phyloP scores from a whole-genome alignment of 2,113 vertebrate genomes.

The Clarias magur region DNA sequence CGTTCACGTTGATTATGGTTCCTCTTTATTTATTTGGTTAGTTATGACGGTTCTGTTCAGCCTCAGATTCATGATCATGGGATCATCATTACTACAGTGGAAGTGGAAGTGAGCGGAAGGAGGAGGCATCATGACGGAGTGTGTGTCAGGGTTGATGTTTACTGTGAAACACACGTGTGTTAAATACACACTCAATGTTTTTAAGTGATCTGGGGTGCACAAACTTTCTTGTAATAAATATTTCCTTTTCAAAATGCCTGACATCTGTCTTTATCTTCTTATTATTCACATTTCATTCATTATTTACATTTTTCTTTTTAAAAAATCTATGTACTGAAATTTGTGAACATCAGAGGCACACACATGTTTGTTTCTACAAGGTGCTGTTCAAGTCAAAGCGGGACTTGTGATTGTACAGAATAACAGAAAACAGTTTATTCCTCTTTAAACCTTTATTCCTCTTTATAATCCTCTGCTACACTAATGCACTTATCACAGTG shows the following conservation, averaged over 20 bases:
- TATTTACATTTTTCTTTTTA: too few species aligned
- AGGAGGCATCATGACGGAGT: background rate
- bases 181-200: slow-evolving; percentile 23
- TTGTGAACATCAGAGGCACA: too few species aligned
- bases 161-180: slow-evolving; percentile 31
- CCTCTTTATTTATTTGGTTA: background rate
- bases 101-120: background rate
- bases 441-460: too few species aligned
- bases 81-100: background rate
- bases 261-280: background rate
- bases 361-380: too few species aligned
- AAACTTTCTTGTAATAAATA: slow-evolving; percentile 50
- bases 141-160: slow-evolving; percentile 23
- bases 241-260: slow-evolving; percentile 43
- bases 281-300: background rate
- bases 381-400: too few species aligned
- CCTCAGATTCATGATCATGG: background rate
- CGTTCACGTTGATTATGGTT: background rate
- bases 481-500: too few species aligned
- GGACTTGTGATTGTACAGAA: too few species aligned
- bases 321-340: background rate
- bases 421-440: too few species aligned
- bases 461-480: too few species aligned
- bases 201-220: background rate
- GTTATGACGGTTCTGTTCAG: slow-evolving; percentile 1